These are phyloP conservation scores for Mimumesa dahlbomi DNA, from an alignment of 2,888 invertebrate species.

Conservation along the genomic window DNA sequence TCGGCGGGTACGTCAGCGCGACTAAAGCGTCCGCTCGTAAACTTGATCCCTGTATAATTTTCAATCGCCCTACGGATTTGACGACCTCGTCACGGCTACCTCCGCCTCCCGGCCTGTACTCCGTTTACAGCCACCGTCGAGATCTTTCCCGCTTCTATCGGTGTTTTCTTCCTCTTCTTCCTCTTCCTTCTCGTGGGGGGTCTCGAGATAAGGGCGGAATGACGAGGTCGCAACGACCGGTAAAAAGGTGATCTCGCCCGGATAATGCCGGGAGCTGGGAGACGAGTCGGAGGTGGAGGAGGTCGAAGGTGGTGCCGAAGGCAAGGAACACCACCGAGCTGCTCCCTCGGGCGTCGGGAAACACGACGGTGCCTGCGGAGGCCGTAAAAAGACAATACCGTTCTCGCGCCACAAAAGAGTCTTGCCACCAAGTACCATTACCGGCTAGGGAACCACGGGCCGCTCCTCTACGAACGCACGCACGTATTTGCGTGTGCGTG, in stretches of 20 bases:
- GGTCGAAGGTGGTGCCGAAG: conserved; percentile 45
- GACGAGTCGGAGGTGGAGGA: conserved; percentile 50
- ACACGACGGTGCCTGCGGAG: conserved; percentile 68
- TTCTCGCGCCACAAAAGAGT: conserved; percentile 70
- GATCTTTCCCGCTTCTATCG: conserved; percentile 27
- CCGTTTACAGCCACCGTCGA: background rate
- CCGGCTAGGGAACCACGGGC: conserved; percentile 31
- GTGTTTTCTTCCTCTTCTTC: conserved; percentile 38
- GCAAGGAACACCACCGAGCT: conserved; percentile 42
- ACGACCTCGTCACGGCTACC: conserved; percentile 77
- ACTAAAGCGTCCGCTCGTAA: conserved; percentile 77
- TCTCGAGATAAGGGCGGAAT: conserved; percentile 78
- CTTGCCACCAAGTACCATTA: conserved; percentile 66
- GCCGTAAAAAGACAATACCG: conserved; percentile 78
- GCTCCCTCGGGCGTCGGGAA: conserved; percentile 64
- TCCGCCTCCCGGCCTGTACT: conserved; percentile 42
- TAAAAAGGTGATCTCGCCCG: conserved; percentile 79
- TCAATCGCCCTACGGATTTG: conserved; percentile 79
- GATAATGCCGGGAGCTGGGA: conserved; percentile 71
- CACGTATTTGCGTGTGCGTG: conserved; percentile 1
- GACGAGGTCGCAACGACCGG: conserved; percentile 80
- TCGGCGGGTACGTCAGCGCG: conserved; percentile 64
- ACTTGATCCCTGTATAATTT: conserved; percentile 81
- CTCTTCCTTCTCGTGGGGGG: conserved; percentile 62
- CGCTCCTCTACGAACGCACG: conserved; percentile 17